Base-by-base conservation (phyloP, 64 coral and sea anemone species). In the Exaiptasia diaphana region DNA sequence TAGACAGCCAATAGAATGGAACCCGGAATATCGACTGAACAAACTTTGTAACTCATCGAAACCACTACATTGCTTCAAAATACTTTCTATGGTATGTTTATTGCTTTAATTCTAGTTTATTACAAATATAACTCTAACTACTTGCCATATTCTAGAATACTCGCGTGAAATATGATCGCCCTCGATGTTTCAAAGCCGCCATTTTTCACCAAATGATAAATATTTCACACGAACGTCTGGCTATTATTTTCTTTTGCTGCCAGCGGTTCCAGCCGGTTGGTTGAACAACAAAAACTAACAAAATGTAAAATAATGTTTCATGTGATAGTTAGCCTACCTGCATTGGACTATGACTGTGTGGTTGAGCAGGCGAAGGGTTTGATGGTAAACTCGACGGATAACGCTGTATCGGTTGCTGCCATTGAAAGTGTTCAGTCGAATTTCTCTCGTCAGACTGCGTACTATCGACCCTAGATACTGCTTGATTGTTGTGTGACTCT, bases 221-320 rank as follows among this genome's bases (percentile, higher is more conserved):
- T 87, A 87, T 87, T 87, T 87, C 42, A 87, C 64, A 60, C 71
- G 71, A 67, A 77, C 39, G 84, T 87, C 84, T 85, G 82, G 53
- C 61, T 28, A 65, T 28, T 65, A 65, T 65, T 65, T 65, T 65
- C n/a, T 35, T 65, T 65, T 65, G 30, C 61, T 65, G 61, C 61
- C 21, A 35, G 38, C 38, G 26, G 38, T 65, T 13, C 38, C 38
- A 28, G 38, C 61, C 61, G 61, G 61, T 65, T 65, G 61, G 61
- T 38, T 6, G 31, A 65, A 18, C 32, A 65, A 1, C 32, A 35
- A 65, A 65, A 35, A 65, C 61, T 65, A 65, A 35, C 61, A 37
- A 65, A 65, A 35, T 65, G 14, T 35, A 35, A 38, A 65, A 65
- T 65, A 35, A 35, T 65, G 61, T 65, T 65, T 65, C 30, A 13